Conservation (phyloP, 2,888 invertebrate species). For the Aporophyla lueneburgensis region DNA sequence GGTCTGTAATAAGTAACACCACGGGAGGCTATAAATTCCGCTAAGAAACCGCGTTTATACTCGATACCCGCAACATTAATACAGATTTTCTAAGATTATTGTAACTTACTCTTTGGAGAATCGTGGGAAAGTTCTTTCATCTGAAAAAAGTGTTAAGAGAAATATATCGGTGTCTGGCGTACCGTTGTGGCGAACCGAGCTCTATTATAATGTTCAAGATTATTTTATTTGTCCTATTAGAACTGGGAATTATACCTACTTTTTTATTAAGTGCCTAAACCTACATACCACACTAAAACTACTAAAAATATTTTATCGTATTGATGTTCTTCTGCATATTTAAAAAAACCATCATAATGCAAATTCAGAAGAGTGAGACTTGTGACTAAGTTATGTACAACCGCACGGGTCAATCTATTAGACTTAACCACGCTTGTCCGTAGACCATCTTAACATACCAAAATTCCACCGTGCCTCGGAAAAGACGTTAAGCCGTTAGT, state of each 20-base stretch:
- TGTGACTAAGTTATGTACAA: too few relatives aligned
- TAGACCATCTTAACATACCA: too few relatives aligned
- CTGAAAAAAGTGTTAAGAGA: slow-evolving; percentile 48
- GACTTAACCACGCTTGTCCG: too few relatives aligned
- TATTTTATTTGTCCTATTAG: slow-evolving; percentile 11
- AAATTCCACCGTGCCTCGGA: too few relatives aligned
- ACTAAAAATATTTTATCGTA: background rate
- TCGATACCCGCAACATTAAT: slow-evolving; percentile 79
- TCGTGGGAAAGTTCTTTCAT: slow-evolving; percentile 58
- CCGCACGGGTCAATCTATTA: too few relatives aligned
- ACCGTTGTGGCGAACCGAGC: background rate
- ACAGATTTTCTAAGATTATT: slow-evolving; percentile 79
- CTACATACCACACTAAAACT: background rate
- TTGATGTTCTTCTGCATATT: background rate
- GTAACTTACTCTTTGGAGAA: slow-evolving; percentile 68
- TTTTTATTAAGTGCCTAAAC: background rate
- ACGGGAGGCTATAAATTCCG: slow-evolving; percentile 76
- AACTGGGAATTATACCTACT: background rate
- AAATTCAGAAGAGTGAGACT: background rate
- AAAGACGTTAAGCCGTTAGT: too few relatives aligned
- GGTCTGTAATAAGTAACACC: slow-evolving; percentile 79
- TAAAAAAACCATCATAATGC: background rate
- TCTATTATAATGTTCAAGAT: slow-evolving; percentile 7
- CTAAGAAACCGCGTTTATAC: slow-evolving; percentile 78
- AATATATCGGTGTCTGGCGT: slow-evolving; percentile 39